These are phyloP conservation scores for Pseudomyrmex concolor DNA, from an alignment of 1,140 invertebrate genomes.

Conservation along the genomic window DNA sequence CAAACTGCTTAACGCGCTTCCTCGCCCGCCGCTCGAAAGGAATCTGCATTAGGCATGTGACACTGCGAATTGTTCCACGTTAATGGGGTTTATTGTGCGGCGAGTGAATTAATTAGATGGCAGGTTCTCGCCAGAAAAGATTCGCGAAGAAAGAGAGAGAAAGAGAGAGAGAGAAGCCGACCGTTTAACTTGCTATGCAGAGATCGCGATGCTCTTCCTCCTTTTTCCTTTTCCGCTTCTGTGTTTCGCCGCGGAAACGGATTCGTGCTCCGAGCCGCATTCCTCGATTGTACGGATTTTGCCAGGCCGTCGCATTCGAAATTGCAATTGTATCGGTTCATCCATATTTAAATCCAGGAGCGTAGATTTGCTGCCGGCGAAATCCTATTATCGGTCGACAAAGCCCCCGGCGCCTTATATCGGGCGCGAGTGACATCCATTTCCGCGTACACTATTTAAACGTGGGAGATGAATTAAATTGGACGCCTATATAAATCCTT, in stretches of 20 bases:
- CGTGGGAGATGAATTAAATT: slow-evolving; percentile 66
- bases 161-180: not conserved
- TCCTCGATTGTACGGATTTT: not conserved
- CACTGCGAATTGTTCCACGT: slow-evolving; percentile 60
- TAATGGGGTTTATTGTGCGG: slow-evolving; percentile 64
- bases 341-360: slow-evolving; percentile 62
- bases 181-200: slow-evolving; percentile 17
- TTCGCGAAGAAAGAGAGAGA: not conserved
- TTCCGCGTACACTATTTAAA: slow-evolving; percentile 68
- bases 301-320: not conserved
- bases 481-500: slow-evolving; percentile 64
- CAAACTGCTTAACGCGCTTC: slow-evolving; percentile 70
- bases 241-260: not conserved
- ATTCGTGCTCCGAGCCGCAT: not conserved
- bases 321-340: slow-evolving; percentile 51
- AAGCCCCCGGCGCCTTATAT: slow-evolving; percentile 61
- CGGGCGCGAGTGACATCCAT: slow-evolving; percentile 68
- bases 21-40: not conserved
- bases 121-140: slow-evolving; percentile 25
- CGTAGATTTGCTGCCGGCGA: slow-evolving; percentile 60
- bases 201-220: not conserved
- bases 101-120: slow-evolving; percentile 63
- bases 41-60: slow-evolving; percentile 60
- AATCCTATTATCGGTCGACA: slow-evolving; percentile 71
- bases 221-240: not conserved